Evolutionary conservation across 2,797 vertebrate genomes (phyloP).

Genomic region (Lagorchestes hirsutus): DNA sequence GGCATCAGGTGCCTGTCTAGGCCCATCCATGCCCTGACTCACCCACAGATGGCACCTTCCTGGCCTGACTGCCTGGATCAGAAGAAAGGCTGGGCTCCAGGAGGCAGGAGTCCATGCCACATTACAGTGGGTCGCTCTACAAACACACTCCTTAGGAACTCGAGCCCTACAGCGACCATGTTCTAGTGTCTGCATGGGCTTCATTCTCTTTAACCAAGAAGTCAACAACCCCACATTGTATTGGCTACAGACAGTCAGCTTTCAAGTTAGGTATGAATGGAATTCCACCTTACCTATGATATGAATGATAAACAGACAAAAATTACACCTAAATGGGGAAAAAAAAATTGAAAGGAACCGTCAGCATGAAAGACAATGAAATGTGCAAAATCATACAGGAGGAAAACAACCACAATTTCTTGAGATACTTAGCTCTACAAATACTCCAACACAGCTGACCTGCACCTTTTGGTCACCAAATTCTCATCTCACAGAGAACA

Average conservation of each 20-base stretch:
- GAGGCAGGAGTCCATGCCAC: background rate
- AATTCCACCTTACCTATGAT: slow-evolving; percentile 98
- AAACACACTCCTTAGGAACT: background rate
- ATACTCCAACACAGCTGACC: background rate
- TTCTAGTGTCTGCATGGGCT: accelerated
- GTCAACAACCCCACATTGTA: slow-evolving; percentile 61
- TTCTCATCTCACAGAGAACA: background rate
- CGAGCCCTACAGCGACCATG: accelerated
- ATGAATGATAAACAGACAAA: slow-evolving; percentile 95
- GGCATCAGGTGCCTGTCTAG: too few relatives aligned
- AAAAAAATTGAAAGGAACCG: slow-evolving; percentile 87
- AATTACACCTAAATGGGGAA: slow-evolving; percentile 97
- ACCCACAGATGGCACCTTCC: background rate
- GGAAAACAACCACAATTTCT: slow-evolving; percentile 75
- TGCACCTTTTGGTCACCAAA: background rate
- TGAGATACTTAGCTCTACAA: slow-evolving; percentile 56
- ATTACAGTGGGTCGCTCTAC: background rate
- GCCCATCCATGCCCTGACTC: too few relatives aligned
- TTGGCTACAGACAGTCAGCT: slow-evolving; percentile 77
- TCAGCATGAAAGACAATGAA: slow-evolving; percentile 86
- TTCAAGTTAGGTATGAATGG: slow-evolving; percentile 85
- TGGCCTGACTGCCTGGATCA: background rate
- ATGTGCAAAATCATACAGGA: slow-evolving; percentile 82
- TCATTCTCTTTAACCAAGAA: background rate
- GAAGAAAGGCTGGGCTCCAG: background rate